A percentile compares a stretch with the other conserved stretches of the same genome.
Conservation (phyloP, 2,113 vertebrate species). For the Chlorocebus sabaeus region DNA sequence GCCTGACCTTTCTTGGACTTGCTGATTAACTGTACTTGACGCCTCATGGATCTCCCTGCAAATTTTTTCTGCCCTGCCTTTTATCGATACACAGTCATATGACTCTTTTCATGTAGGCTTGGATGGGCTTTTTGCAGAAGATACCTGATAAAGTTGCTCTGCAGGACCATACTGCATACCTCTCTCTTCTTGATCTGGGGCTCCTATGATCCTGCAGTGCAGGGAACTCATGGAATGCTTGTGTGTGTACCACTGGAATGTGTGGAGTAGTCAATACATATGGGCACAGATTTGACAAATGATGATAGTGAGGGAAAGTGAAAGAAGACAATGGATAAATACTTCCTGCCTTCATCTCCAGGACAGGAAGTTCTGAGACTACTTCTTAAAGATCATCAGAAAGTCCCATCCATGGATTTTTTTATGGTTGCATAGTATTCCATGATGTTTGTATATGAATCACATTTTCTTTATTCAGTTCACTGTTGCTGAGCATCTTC, state of each 20-base stretch:
- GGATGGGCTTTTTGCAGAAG: not conserved
- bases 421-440: too few species aligned
- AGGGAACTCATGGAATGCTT: not conserved
- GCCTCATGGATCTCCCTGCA: not conserved
- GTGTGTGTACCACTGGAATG: not conserved
- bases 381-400: not conserved
- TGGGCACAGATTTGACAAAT: not conserved
- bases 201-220: not conserved
- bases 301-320: not conserved
- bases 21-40: not conserved
- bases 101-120: not conserved
- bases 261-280: not conserved
- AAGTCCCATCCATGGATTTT: too few species aligned
- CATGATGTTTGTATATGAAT: too few species aligned
- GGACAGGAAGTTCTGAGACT: not conserved
- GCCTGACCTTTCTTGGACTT: not conserved
- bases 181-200: not conserved
- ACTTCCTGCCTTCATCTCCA: not conserved
- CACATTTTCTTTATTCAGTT: too few species aligned
- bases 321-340: not conserved
- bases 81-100: not conserved
- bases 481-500: too few species aligned
- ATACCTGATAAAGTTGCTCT: not conserved
- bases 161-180: not conserved
- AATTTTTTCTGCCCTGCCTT: not conserved